These are phyloP conservation scores for Mesorhabditis sp. DNA, from an alignment of 2,888 invertebrate species.

Conservation along the genomic window DNA sequence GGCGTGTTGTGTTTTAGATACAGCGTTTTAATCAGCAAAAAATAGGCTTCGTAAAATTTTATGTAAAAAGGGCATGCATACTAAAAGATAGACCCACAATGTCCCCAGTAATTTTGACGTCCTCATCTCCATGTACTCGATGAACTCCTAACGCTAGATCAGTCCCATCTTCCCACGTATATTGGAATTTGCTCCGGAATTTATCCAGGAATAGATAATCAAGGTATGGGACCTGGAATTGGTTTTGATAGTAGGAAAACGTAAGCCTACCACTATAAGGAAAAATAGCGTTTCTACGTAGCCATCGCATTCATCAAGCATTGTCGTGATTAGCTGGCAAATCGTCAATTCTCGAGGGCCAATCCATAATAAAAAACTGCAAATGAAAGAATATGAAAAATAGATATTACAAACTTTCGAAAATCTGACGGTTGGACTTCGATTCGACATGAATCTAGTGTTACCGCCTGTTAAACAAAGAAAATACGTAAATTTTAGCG, in stretches of 20 bases:
- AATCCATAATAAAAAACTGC: neutral
- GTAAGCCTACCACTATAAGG: too few species aligned
- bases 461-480: neutral
- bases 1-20: too few species aligned
- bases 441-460: neutral
- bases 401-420: neutral
- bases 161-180: slow-evolving; percentile 1
- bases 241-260: neutral
- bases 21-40: too few species aligned
- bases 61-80: too few species aligned
- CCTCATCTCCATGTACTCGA: neutral
- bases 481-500: neutral
- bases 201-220: slow-evolving; percentile 2
- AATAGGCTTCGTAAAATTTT: too few species aligned
- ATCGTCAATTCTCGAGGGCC: too few species aligned
- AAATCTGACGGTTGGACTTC: neutral
- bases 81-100: too few species aligned
- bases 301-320: too few species aligned
- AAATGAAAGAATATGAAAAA: neutral
- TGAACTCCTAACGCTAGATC: neutral
- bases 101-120: neutral
- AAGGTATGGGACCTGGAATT: neutral
- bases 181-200: neutral
- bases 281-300: too few species aligned
- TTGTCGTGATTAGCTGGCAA: too few species aligned